Evolutionary conservation across 2,797 vertebrate genomes (phyloP), one percentile per base, ranked within the genome.

Genomic region (Lithobates pipiens): DNA sequence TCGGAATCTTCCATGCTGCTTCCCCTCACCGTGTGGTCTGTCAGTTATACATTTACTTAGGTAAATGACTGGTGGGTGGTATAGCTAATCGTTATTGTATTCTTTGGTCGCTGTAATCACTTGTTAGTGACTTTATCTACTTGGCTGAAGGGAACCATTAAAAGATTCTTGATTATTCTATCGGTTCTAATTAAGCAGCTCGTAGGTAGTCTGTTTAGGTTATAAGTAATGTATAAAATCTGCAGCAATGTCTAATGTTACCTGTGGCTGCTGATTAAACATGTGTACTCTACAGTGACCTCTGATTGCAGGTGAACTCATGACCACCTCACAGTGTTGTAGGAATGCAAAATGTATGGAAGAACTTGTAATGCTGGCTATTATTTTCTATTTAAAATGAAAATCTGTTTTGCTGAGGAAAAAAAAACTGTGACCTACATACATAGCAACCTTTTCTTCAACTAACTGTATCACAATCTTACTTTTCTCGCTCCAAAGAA

Each of bases 41-140:
- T 82, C 90, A 82, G 89, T 93, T 92, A 89, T 88, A 87, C 88
- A 88, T 90, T 89, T 88, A 76, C 88, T 88, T 89, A 89, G 82
- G 83, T 88, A 91, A 92, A 90, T 91, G 5, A 80, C 86, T 84
- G 89, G 57, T 88, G 83, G 76, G 87, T 89, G 36, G 84, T 90
- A 81, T n/a, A 88, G 39, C 16, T 88, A 50, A 76, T 75, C n/a
- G 57, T 0, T 87, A 88, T 85, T 89, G 82, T 75, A 32, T 91
- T 83, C 76, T 75, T 61, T 82, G 88, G 15, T 27, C 84, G 88
- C 88, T 89, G 32, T 61, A 89, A 79, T 85, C 69, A 87, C 77
- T 88, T 82, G 78, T 78, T 86, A 89, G 82, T 15, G 84, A 86
- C 29, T 92, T 87, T 89, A 88, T 88, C 70, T 86, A 74, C 69